A percentile compares a stretch with the other conserved stretches of the same genome.
phyloP scores from a whole-genome alignment of 2,888 invertebrate genomes.

The Aphodius sticticus region DNA sequence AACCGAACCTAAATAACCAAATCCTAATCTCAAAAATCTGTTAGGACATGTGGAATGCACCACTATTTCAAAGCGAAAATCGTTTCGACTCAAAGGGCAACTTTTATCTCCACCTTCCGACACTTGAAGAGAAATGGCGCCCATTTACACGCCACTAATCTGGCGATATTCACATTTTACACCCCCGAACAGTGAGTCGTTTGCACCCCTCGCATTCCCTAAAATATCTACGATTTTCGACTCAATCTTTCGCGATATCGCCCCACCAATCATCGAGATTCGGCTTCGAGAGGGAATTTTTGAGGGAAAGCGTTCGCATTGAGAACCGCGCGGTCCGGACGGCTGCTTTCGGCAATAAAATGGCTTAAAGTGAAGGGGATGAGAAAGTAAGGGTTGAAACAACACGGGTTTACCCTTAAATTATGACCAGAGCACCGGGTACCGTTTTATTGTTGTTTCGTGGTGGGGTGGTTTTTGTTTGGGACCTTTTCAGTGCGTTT shows the following conservation, averaged over 20 bases:
- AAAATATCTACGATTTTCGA: not conserved
- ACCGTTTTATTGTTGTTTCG: not conserved
- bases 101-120: not conserved
- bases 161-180: conserved; percentile 4
- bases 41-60: no score
- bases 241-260: not conserved
- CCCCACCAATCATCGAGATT: conserved; percentile 4
- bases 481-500: not conserved
- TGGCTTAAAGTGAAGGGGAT: conserved; percentile 4
- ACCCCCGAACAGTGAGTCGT: not conserved
- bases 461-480: not conserved
- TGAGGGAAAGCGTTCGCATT: not conserved
- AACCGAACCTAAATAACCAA: no score
- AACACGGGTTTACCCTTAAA: not conserved
- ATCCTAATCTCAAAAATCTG: no score
- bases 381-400: conserved; percentile 4
- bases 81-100: not conserved
- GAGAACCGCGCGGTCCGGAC: not conserved
- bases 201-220: not conserved
- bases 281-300: not conserved
- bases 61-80: not conserved
- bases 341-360: not conserved
- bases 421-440: not conserved
- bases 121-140: not conserved
- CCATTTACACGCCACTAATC: conserved; percentile 4